These are phyloP conservation scores for Idaea biselata DNA, from an alignment of 2,888 invertebrate species.

Conservation along the genomic window DNA sequence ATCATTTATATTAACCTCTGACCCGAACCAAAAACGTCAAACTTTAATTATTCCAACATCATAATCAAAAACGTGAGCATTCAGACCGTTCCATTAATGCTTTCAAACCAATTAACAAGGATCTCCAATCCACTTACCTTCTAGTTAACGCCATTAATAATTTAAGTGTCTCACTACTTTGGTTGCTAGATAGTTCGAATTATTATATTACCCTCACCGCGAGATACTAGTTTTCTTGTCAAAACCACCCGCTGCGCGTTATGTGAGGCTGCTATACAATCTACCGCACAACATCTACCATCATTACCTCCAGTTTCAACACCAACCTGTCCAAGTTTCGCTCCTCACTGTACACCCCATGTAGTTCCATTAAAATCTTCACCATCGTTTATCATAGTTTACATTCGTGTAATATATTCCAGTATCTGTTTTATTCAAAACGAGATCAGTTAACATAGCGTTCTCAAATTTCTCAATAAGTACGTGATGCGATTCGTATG, in stretches of 20 bases:
- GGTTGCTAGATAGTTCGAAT: slow-evolving; percentile 63
- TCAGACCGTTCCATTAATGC: slow-evolving; percentile 64
- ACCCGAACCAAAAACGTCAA: slow-evolving; percentile 66
- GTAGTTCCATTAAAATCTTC: slow-evolving; percentile 73
- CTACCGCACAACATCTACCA: slow-evolving; percentile 52
- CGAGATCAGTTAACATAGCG: slow-evolving; percentile 68
- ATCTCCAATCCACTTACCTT: slow-evolving; percentile 32
- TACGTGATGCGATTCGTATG: slow-evolving; percentile 70
- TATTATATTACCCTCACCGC: slow-evolving; percentile 71
- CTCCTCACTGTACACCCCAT: slow-evolving; percentile 58
- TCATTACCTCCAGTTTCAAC: slow-evolving; percentile 37
- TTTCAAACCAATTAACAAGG: slow-evolving; percentile 45
- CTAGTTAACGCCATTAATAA: slow-evolving; percentile 27
- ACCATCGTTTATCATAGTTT: slow-evolving; percentile 78
- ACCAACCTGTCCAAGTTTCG: slow-evolving; percentile 48
- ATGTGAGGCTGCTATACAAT: slow-evolving; percentile 70
- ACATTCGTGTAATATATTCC: slow-evolving; percentile 79
- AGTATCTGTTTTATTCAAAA: slow-evolving; percentile 69
- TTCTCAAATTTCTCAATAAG: slow-evolving; percentile 67
- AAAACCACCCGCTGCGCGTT: slow-evolving; percentile 73
- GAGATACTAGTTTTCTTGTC: slow-evolving; percentile 73
- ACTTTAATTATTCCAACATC: slow-evolving; percentile 75
- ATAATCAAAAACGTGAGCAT: slow-evolving; percentile 75
- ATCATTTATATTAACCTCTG: slow-evolving; percentile 33
- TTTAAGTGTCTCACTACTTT: slow-evolving; percentile 53